A percentile compares a stretch with the other conserved stretches of the same genome.
These are phyloP conservation scores for Pardalotus punctatus DNA, from an alignment of 2,113 vertebrate genomes.

Conservation along the genomic window DNA sequence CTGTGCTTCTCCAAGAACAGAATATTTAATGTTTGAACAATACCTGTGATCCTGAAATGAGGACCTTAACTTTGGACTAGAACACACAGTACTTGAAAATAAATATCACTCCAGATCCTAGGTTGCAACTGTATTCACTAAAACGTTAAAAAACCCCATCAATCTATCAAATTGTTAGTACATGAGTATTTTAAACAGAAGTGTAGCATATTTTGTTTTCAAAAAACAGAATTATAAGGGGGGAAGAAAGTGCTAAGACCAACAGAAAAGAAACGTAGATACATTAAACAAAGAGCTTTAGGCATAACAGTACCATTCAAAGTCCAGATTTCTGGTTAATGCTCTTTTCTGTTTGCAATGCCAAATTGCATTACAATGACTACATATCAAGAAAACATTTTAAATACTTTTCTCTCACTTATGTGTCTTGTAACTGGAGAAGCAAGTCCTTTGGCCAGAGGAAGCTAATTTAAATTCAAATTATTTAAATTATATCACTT, in stretches of 20 bases:
- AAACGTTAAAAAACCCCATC: fast-evolving
- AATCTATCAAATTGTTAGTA: not conserved
- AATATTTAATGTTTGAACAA: not conserved
- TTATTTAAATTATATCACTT: not conserved
- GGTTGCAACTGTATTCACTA: not conserved
- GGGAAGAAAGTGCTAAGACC: not conserved
- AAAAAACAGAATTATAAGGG: not conserved
- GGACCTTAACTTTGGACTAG: not conserved
- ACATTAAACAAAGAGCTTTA: not conserved
- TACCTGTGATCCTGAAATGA: not conserved
- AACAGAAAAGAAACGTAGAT: not conserved
- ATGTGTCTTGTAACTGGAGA: not conserved
- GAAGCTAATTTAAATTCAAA: not conserved
- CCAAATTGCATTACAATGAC: not conserved
- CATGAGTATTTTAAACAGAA: not conserved
- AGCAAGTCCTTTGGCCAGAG: not conserved
- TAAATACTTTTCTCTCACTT: not conserved
- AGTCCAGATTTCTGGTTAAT: not conserved
- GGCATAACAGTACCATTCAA: not conserved
- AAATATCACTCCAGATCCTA: not conserved
- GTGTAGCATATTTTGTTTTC: not conserved
- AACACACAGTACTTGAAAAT: not conserved
- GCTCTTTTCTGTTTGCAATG: not conserved
- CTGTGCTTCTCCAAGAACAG: not conserved
- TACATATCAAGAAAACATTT: not conserved